Conservation (phyloP, 2,113 vertebrate genomes). For the Pterocles burchelli region DNA sequence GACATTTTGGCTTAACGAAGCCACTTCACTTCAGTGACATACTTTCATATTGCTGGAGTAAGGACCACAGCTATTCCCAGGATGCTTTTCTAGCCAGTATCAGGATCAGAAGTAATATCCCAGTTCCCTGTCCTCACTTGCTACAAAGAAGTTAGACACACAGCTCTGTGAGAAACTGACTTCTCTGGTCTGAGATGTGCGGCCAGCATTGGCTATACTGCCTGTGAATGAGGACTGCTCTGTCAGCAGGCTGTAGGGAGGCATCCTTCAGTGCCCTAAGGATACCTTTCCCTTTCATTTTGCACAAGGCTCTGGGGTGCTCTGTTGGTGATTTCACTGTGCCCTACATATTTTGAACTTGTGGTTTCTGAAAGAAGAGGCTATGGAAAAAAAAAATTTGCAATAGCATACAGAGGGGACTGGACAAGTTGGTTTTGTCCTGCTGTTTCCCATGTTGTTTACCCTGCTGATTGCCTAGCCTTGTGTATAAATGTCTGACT, state of each 20-base stretch:
- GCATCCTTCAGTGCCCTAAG: background rate
- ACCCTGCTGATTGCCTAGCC: background rate
- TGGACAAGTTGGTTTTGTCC: background rate
- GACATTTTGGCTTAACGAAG: background rate
- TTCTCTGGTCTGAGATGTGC: background rate
- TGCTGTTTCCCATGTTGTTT: background rate
- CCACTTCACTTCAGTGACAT: background rate
- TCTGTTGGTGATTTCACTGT: background rate
- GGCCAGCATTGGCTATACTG: background rate
- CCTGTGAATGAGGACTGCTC: rapidly evolving
- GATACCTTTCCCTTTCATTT: background rate
- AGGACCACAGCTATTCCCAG: background rate
- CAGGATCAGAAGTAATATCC: background rate
- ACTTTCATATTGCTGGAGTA: background rate
- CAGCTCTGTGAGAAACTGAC: background rate
- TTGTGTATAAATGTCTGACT: background rate
- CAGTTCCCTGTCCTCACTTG: background rate
- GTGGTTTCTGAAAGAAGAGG: background rate
- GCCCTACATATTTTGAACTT: background rate
- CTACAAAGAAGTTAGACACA: background rate
- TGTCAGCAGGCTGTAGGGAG: background rate
- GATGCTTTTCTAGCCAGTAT: background rate
- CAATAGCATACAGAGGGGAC: background rate
- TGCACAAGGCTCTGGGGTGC: background rate
- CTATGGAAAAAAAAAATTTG: background rate